Percentiles rank a stretch among this genome's conserved stretches.
Conservation (phyloP, 2,113 vertebrate species). For the Potamarius usumacintae region DNA sequence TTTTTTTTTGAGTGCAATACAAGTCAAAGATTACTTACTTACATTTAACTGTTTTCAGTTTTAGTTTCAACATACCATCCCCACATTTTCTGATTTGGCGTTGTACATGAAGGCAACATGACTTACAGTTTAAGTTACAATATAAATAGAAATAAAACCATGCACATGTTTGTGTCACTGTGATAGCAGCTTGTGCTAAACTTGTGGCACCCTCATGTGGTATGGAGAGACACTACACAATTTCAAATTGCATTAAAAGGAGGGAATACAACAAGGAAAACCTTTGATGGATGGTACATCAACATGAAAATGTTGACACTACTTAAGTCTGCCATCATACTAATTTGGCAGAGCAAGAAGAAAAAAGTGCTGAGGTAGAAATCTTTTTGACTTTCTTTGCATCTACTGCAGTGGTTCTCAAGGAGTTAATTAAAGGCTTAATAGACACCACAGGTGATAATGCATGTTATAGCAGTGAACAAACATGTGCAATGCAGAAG, state of each 20-base stretch:
- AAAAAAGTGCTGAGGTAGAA: slow-evolving; percentile 4
- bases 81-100: too few species aligned
- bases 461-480: background rate
- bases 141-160: background rate
- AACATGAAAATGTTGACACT: background rate
- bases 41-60: too few species aligned
- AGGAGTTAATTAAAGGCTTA: background rate
- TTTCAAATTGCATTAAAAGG: background rate
- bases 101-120: background rate
- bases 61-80: too few species aligned
- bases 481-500: background rate
- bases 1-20: too few species aligned
- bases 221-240: background rate
- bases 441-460: background rate
- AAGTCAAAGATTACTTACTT: too few species aligned
- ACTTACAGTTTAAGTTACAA: background rate
- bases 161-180: background rate
- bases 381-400: background rate
- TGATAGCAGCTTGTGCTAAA: background rate
- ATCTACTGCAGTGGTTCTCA: background rate
- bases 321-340: background rate
- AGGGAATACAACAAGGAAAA: background rate
- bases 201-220: background rate
- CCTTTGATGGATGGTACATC: background rate
- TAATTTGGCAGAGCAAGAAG: background rate